Conservation (phyloP, 2,113 vertebrate species). For the Aythya baeri region DNA sequence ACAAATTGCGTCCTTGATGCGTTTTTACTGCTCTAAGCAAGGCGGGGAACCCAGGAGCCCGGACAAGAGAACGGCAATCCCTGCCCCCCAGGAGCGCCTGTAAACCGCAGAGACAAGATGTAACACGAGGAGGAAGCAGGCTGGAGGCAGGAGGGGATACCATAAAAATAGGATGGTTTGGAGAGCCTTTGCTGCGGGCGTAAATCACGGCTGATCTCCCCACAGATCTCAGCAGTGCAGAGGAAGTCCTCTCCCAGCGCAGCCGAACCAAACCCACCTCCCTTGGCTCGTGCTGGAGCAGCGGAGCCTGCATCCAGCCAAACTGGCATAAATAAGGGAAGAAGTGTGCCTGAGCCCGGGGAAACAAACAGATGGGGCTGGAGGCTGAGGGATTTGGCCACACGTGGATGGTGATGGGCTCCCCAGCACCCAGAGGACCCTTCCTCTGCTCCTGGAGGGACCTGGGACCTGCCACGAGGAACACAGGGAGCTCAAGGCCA, state of each 20-base stretch:
- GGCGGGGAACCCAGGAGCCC: not conserved
- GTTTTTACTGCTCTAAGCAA: not conserved
- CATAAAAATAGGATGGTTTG: slow-evolving; percentile 30
- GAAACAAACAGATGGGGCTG: not conserved
- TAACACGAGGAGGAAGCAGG: slow-evolving; percentile 44
- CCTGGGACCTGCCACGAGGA: not conserved
- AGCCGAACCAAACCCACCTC: not conserved
- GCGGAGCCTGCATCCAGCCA: not conserved
- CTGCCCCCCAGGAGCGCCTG: slow-evolving; percentile 25
- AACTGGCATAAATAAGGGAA: not conserved
- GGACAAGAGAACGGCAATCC: not conserved
- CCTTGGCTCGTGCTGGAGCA: not conserved
- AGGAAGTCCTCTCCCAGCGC: not conserved
- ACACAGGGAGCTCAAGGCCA: not conserved
- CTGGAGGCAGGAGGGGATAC: slow-evolving; percentile 37
- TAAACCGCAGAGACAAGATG: slow-evolving; percentile 20
- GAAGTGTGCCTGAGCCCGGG: fast-evolving
- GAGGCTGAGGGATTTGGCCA: not conserved
- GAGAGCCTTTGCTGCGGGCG: not conserved
- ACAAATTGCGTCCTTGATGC: fast-evolving
- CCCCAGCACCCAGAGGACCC: not conserved
- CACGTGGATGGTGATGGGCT: not conserved
- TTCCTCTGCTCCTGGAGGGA: not conserved
- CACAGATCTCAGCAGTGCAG: not conserved
- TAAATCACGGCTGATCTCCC: slow-evolving; percentile 18